Evolutionary conservation across 2,797 vertebrate species (phyloP).

Genomic region (Menidia menidia): DNA sequence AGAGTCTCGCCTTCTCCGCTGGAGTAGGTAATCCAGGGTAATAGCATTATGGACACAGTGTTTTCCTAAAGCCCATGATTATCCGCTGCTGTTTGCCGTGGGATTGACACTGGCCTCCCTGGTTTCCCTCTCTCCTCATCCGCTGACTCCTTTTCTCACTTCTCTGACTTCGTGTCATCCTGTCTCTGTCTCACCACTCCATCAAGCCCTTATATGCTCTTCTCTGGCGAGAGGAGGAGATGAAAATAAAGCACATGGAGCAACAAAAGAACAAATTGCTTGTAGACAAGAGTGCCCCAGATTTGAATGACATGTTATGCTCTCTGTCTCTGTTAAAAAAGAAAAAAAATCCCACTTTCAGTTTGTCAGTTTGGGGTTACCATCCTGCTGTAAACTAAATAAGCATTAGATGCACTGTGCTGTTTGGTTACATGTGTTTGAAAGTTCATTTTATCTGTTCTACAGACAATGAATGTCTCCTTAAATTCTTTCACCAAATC

Average conservation of each 20-base stretch:
- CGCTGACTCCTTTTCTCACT: slow-evolving; percentile 64
- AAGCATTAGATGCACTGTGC: slow-evolving; percentile 14
- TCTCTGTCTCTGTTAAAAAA: slow-evolving; percentile 47
- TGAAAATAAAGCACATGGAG: slow-evolving; percentile 76
- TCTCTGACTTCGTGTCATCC: slow-evolving; percentile 62
- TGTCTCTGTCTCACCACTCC: slow-evolving; percentile 73
- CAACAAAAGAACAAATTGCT: slow-evolving; percentile 78
- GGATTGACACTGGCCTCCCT: slow-evolving; percentile 80
- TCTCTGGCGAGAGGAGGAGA: slow-evolving; percentile 68
- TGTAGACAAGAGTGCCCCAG: slow-evolving; percentile 73
- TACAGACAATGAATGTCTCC: neutral
- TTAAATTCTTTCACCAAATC: neutral
- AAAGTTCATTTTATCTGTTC: slow-evolving; percentile 4
- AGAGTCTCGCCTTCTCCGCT: slow-evolving; percentile 79
- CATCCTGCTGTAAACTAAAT: slow-evolving; percentile 43
- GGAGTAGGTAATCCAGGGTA: slow-evolving; percentile 84
- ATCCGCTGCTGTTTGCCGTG: slow-evolving; percentile 80
- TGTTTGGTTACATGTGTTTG: slow-evolving; percentile 33
- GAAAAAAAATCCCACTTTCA: slow-evolving; percentile 42
- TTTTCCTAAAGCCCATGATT: slow-evolving; percentile 85
- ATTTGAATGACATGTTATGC: slow-evolving; percentile 75
- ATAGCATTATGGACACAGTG: slow-evolving; percentile 85
- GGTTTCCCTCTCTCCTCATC: slow-evolving; percentile 56
- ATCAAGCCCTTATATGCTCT: slow-evolving; percentile 69
- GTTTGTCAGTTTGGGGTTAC: slow-evolving; percentile 62